Base-by-base conservation (phyloP, 1,140 invertebrate species). In the Heliconius congener region DNA sequence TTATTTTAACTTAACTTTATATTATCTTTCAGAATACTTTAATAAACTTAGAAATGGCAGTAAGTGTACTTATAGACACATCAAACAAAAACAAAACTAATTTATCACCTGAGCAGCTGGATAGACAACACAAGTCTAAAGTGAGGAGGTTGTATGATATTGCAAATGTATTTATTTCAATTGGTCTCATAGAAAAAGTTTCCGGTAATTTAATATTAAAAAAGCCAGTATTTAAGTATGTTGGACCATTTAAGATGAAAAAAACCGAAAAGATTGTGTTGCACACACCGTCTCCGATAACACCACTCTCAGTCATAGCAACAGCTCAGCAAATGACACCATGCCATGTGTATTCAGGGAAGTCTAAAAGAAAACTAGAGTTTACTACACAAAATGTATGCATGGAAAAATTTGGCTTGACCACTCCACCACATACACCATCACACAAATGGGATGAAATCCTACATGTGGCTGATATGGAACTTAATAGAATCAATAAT, bases 121-220 rank as follows among this genome's bases (percentile, higher is more conserved):
- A 95, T 71, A 91, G 94, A 5, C 93, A 95, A 81, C 94, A 95
- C 85, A 96, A 96, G 85, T 96, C 96, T 46, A 97, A 97, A 95
- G 96, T 97, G 71, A 94, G 97, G 79, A 94, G 97, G 80, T 92
- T 97, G 3, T 97, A 97, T 93, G 97, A 97, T 85, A 97, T 97
- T 87, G 96, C 97, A 46, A 97, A 97, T 94, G 96, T 97, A 74
- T 94, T 97, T 77, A 96, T 96, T 78, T 97, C 96, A 78, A 95
- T 97, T 82, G 95, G 95, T 78, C 94, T 97, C 71, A 96, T 97
- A 80, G 94, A 95, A 87, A 97, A 96, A 89, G 95, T 96, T 60
- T 95, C 95, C 76, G 93, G 93, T 82, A 94, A 93, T 84, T 89
- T 91, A 84, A 93, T 95, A 83, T 95, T 96, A 79, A 96, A 96